Conservation (phyloP, 1,140 invertebrate genomes). For the Saccostrea glomerata region DNA sequence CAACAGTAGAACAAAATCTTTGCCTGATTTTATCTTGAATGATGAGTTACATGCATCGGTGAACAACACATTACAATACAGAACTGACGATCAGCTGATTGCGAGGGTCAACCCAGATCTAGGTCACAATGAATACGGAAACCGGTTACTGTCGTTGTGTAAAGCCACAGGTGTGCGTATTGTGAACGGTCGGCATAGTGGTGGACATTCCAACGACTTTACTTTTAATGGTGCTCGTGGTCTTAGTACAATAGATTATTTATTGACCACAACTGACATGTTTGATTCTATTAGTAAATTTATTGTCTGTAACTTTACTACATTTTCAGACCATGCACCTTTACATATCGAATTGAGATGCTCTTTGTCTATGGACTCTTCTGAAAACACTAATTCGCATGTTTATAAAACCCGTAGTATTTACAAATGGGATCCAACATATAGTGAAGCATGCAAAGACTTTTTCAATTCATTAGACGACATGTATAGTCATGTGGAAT, state of each 20-base stretch:
- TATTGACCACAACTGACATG: background rate
- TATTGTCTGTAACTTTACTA: background rate
- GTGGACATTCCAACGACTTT: slow-evolving; percentile 3
- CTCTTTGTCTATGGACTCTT: background rate
- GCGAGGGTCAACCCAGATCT: no score
- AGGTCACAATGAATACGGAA: no score
- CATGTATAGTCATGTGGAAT: background rate
- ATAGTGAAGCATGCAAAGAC: background rate
- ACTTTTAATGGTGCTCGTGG: background rate
- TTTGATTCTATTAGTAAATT: background rate
- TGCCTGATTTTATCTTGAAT: no score
- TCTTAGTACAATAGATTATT: background rate
- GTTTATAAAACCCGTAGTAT: background rate
- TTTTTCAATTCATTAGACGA: background rate
- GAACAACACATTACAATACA: no score
- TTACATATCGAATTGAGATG: background rate
- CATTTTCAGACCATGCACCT: no score
- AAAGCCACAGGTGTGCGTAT: slow-evolving; percentile 20
- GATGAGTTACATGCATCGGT: no score
- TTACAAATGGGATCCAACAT: background rate
- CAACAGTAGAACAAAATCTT: no score
- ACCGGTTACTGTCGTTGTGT: background rate
- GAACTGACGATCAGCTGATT: no score
- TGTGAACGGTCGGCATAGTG: background rate
- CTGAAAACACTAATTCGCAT: background rate